A percentile compares a stretch with the other conserved stretches of the same genome.
phyloP scores from a whole-genome alignment of 2,888 invertebrate species.

The Leptothorax acervorum region DNA sequence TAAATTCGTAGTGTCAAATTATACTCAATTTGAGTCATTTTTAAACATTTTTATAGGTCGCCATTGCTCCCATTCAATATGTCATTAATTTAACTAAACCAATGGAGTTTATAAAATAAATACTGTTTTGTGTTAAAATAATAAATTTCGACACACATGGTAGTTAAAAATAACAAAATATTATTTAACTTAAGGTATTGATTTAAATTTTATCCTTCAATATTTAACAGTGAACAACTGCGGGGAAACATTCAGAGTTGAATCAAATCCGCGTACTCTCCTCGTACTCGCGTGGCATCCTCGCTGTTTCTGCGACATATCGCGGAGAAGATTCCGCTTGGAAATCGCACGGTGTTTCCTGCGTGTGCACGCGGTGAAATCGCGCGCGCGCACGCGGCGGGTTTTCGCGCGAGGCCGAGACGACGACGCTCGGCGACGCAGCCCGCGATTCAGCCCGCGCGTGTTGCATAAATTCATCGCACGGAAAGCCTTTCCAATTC shows the following conservation, averaged over 20 bases:
- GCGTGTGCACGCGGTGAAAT: conserved; percentile 22
- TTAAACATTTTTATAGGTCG: no score
- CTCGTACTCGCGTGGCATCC: not conserved
- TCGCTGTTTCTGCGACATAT: not conserved
- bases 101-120: no score
- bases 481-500: conserved; percentile 67
- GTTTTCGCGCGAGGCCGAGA: conserved; percentile 8
- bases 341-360: not conserved
- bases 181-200: no score
- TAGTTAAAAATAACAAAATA: no score
- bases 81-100: no score
- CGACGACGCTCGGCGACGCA: conserved; percentile 6
- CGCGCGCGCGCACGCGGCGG: conserved; percentile 11
- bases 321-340: not conserved
- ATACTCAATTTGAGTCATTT: no score
- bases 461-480: conserved; percentile 61
- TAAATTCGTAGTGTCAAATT: no score
- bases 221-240: no score
- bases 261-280: not conserved
- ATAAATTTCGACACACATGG: no score
- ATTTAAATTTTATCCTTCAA: no score
- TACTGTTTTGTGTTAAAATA: no score
- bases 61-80: no score
- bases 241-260: not conserved
- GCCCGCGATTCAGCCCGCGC: conserved; percentile 28